Evolutionary conservation across 1,140 invertebrate species (phyloP), one percentile per base, ranked within the genome.

Genomic region (Zaprionus ghesquierei): DNA sequence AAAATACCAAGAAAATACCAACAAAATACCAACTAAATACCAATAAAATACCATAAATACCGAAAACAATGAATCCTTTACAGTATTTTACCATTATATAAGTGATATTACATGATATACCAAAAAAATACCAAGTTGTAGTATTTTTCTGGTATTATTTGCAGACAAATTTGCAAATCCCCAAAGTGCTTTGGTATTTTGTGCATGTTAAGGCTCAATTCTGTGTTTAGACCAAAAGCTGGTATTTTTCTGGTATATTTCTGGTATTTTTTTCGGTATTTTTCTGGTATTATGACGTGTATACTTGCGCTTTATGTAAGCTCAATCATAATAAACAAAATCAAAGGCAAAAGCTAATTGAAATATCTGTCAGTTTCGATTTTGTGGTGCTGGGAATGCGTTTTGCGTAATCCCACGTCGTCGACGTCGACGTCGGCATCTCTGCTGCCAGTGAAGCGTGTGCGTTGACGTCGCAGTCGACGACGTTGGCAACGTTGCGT

Each of bases 321-420:
- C 33, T 44, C 33, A 31, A 72, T 9, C 31, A 25, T 35, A 59
- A 44, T 60, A 69, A 41, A 54, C n/a, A 49, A 82, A 74, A 74
- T 82, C 51, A 50, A 73, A 66, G 59, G 56, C 65, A 77, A 81
- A 50, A 69, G 75, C 75, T 86, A 85, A 85, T 85, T 86, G 77
- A 86, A 81, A 77, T 85, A 77, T 86, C 62, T 69, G 38, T 58
- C 13, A 25, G 51, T 51, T 51, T 61, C 51, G 33, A 41, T 53
- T 44, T 66, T 60, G 44, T 51, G 50, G 29, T 59, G 51, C 55
- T 64, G 62, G 62, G 33, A 66, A 54, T 69, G 58, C n/a, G 33
- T 56, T 72, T 74, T 74, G 71, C 71, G 71, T 74, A 74, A 74
- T 74, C 58, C 25, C 15, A 55, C 38, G 41, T 31, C 12, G 13